Evolutionary conservation across 2,113 vertebrate genomes (phyloP).

Genomic region (Columba janthina): DNA sequence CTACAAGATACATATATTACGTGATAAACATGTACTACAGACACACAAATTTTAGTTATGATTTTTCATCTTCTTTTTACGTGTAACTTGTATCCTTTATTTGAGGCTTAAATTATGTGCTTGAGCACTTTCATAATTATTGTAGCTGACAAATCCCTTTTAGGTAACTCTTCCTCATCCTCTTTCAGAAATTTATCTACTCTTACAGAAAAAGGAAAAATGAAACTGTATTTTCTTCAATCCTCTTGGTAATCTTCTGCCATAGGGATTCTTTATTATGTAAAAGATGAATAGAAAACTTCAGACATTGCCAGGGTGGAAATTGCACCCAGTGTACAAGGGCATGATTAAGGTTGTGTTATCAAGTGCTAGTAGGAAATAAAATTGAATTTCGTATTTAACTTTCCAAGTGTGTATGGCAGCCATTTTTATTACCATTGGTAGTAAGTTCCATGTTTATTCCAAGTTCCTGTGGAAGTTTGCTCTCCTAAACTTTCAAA

Average conservation of each 20-base stretch:
- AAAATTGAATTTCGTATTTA: not conserved
- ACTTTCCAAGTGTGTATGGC: not conserved
- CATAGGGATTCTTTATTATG: not conserved
- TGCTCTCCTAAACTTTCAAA: not conserved
- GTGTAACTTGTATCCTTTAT: not conserved
- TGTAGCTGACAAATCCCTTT: not conserved
- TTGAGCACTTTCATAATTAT: not conserved
- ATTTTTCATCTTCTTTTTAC: not conserved
- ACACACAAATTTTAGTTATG: not conserved
- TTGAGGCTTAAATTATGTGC: not conserved
- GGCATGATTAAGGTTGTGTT: not conserved
- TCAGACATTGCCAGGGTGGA: not conserved
- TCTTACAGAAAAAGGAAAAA: not conserved
- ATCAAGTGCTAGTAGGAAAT: not conserved
- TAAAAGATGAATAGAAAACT: not conserved
- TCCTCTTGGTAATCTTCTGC: not conserved
- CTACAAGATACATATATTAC: not conserved
- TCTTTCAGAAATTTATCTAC: not conserved
- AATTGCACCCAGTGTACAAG: not conserved
- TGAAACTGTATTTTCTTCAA: not conserved
- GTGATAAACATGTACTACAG: not conserved
- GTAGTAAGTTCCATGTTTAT: not conserved
- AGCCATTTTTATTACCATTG: not conserved
- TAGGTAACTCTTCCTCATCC: not conserved
- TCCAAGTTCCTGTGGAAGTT: not conserved